Percentiles rank a stretch among this genome's conserved stretches.
These are phyloP conservation scores for Rhagium mordax DNA, from an alignment of 2,888 invertebrate species.

Conservation along the genomic window DNA sequence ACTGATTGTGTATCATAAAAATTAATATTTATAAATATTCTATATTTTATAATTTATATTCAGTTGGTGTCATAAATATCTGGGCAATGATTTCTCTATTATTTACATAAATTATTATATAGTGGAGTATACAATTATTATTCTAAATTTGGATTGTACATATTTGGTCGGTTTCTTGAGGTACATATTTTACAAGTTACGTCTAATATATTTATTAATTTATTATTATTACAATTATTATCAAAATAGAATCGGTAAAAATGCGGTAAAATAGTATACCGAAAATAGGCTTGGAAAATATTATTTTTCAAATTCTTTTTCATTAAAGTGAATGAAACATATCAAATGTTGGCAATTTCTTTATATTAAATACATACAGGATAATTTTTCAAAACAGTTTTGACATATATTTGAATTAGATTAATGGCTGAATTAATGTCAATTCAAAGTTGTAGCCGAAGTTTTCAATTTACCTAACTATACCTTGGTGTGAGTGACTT, in stretches of 20 bases:
- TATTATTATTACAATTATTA: background rate
- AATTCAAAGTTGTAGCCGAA: no score
- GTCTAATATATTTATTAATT: background rate
- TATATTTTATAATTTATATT: constrained; percentile 11
- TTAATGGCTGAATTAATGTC: no score
- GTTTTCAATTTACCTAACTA: no score
- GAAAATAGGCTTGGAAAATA: background rate
- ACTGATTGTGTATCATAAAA: constrained; percentile 19
- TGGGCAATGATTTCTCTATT: constrained; percentile 15
- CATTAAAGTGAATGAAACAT: no score
- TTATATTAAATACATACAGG: no score
- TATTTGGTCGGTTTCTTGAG: constrained; percentile 30
- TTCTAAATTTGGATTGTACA: constrained; percentile 33
- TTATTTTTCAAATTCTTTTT: background rate
- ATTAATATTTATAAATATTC: constrained; percentile 5
- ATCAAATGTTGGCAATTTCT: no score
- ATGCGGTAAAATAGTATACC: background rate
- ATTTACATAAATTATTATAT: constrained; percentile 19
- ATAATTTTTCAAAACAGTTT: no score
- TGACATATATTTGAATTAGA: no score
- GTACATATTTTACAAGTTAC: constrained; percentile 16
- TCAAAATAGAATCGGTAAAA: background rate
- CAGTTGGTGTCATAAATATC: constrained; percentile 25
- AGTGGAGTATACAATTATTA: background rate
- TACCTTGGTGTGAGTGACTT: no score